A percentile compares a stretch with the other conserved stretches of the same genome.
phyloP scores from a whole-genome alignment of 1,140 invertebrate genomes.

The Wiebesia pumilae region DNA sequence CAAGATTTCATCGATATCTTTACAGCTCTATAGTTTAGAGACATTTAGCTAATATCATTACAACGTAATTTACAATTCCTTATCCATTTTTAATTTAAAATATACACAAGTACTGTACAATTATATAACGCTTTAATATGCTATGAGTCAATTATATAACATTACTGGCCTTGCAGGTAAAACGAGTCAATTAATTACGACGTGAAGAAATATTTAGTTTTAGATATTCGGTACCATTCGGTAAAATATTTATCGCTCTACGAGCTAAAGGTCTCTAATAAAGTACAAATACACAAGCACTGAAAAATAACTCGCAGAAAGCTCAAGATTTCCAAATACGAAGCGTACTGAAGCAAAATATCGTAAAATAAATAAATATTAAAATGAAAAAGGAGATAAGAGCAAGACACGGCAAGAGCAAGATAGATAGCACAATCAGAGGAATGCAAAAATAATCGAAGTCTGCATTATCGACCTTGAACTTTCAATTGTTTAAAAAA shows the following conservation, averaged over 20 bases:
- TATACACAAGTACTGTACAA: no score
- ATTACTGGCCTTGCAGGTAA: no score
- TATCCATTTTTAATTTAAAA: no score
- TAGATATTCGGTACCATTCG: not conserved
- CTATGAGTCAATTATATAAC: no score
- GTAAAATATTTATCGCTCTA: not conserved
- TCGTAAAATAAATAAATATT: not conserved
- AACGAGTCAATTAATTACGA: not conserved
- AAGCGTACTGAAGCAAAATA: not conserved
- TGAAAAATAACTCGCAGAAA: not conserved
- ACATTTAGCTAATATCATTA: no score
- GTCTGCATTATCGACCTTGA: conserved; percentile 3
- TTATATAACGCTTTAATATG: no score
- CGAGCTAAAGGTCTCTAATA: not conserved
- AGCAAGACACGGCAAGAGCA: not conserved
- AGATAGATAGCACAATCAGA: not conserved
- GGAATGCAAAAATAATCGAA: not conserved
- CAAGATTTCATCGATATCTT: no score
- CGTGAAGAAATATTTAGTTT: not conserved
- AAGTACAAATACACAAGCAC: not conserved
- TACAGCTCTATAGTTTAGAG: no score
- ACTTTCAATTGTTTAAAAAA: not conserved
- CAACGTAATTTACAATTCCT: no score
- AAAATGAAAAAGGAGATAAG: not conserved
- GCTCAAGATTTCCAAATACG: not conserved